These are phyloP conservation scores for Nothura maculosa DNA, from an alignment of 2,797 vertebrate species.

Conservation along the genomic window DNA sequence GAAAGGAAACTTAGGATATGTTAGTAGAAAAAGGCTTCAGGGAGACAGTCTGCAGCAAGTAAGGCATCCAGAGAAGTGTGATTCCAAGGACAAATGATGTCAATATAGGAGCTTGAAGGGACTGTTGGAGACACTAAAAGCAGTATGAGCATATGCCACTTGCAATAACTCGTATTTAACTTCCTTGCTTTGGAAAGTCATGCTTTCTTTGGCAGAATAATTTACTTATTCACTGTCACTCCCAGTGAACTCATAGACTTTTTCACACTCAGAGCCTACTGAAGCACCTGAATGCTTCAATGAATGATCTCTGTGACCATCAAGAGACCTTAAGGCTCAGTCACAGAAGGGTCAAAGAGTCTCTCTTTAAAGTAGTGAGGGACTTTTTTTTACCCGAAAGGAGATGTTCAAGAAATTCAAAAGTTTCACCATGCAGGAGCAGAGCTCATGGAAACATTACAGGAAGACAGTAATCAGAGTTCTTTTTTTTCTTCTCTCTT, in stretches of 20 bases:
- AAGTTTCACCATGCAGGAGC: background rate
- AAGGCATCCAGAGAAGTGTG: background rate
- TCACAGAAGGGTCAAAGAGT: fast-evolving
- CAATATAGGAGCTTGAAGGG: background rate
- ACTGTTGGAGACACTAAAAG: fast-evolving
- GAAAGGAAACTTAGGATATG: background rate
- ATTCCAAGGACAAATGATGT: background rate
- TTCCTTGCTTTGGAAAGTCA: background rate
- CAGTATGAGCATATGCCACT: background rate
- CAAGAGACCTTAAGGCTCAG: background rate
- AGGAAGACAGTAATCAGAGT: background rate
- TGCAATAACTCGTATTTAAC: fast-evolving
- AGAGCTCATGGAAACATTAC: background rate
- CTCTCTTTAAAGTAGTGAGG: background rate
- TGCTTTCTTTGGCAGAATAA: too few relatives aligned
- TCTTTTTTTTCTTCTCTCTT: background rate
- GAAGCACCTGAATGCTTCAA: background rate
- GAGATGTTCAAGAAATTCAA: background rate
- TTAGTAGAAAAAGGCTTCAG: background rate
- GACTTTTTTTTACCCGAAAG: background rate
- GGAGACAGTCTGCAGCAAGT: background rate
- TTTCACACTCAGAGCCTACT: background rate
- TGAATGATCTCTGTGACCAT: background rate
- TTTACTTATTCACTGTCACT: background rate
- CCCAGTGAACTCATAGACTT: fast-evolving